Percentiles rank a stretch among this genome's conserved stretches.
phyloP scores from a whole-genome alignment of 2,113 vertebrate species.

The Gobiocypris rarus region DNA sequence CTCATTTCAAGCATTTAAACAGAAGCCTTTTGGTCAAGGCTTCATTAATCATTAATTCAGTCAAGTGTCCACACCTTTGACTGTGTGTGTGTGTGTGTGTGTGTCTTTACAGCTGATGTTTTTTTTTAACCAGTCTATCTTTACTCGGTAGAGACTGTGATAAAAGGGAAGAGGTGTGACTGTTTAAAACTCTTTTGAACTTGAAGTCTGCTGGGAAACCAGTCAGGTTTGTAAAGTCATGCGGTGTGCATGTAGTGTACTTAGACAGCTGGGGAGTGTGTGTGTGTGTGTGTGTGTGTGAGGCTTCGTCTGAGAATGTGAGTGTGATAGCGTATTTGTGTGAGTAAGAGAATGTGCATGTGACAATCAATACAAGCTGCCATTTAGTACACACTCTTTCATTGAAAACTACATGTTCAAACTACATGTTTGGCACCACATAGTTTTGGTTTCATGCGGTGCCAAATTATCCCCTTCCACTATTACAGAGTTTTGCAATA shows the following conservation, averaged over 20 bases:
- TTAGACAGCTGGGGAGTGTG: background rate
- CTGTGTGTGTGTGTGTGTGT: background rate
- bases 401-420: background rate
- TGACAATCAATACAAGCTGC: background rate
- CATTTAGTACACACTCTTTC: background rate
- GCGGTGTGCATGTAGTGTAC: slow-evolving; percentile 31
- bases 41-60: background rate
- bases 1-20: background rate
- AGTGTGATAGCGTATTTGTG: background rate
- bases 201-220: slow-evolving; percentile 46
- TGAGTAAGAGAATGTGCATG: background rate
- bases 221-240: slow-evolving; percentile 39
- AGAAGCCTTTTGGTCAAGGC: background rate
- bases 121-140: background rate
- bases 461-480: background rate
- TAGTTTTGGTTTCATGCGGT: background rate
- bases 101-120: background rate
- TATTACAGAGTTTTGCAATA: background rate
- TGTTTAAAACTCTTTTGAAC: slow-evolving; percentile 1
- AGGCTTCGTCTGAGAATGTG: background rate
- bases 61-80: background rate
- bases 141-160: background rate
- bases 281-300: too few species aligned
- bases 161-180: slow-evolving; percentile 21
- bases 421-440: too few species aligned